These are phyloP conservation scores for Limosa lapponica DNA, from an alignment of 2,797 vertebrate genomes.

Conservation along the genomic window DNA sequence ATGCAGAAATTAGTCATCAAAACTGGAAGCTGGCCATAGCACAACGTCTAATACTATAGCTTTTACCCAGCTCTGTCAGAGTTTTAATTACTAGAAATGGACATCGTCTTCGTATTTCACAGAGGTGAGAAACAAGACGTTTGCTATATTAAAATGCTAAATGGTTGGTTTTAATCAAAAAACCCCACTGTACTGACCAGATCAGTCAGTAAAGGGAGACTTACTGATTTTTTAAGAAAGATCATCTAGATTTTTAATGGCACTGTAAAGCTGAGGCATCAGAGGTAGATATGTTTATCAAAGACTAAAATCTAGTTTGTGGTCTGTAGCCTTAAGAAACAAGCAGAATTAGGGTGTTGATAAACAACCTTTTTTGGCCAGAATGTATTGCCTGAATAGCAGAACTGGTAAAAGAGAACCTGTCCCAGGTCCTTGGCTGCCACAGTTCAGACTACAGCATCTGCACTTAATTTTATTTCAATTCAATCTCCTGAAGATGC, in stretches of 20 bases:
- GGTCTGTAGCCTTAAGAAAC: background rate
- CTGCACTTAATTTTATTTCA: background rate
- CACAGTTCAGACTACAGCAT: background rate
- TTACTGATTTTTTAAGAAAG: background rate
- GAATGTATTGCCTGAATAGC: background rate
- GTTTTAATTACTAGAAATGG: conserved; percentile 36
- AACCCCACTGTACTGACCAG: background rate
- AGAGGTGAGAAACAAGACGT: background rate
- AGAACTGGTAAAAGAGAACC: background rate
- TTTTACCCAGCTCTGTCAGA: background rate
- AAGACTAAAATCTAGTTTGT: background rate
- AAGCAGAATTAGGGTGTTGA: background rate
- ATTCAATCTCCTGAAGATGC: background rate
- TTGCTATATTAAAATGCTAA: conserved; percentile 5
- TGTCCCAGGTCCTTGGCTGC: background rate
- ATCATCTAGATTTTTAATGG: background rate
- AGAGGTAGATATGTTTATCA: accelerated
- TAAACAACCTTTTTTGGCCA: background rate
- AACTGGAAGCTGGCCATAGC: conserved; percentile 37
- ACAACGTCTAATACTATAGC: background rate
- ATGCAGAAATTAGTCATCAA: conserved; percentile 66
- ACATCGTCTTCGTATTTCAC: background rate
- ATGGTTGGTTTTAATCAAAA: background rate
- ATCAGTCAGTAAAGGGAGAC: background rate
- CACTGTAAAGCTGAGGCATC: background rate